phyloP scores from a whole-genome alignment of 2,797 vertebrate species.

The Fistularia tabacaria region DNA sequence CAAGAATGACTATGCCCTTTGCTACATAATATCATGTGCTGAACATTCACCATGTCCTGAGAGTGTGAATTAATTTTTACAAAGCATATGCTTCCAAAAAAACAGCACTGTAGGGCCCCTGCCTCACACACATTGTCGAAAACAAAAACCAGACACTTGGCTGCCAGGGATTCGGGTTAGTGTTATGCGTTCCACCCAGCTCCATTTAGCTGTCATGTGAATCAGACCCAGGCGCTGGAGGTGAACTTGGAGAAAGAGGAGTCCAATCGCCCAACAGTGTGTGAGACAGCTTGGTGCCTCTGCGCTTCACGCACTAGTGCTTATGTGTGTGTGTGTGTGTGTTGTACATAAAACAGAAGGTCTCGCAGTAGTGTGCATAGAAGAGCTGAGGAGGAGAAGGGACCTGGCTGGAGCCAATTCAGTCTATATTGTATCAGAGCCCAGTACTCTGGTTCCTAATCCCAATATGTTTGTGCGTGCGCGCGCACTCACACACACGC shows the following conservation, averaged over 20 bases:
- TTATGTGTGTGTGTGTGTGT: conserved; percentile 20
- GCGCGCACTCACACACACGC: conserved; percentile 17
- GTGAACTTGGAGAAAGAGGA: conserved; percentile 31
- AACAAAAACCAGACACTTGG: conserved; percentile 41
- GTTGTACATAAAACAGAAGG: conserved; percentile 49
- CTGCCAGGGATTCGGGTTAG: conserved; percentile 35
- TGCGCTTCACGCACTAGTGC: conserved; percentile 48
- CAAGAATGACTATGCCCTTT: conserved; percentile 1
- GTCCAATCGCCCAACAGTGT: conserved; percentile 36
- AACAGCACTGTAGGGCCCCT: conserved; percentile 9
- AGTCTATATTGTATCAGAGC: conserved; percentile 46
- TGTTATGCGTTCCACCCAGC: conserved; percentile 28
- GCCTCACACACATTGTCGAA: conserved; percentile 8
- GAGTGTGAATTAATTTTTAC: conserved; percentile 29
- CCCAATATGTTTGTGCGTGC: conserved; percentile 29
- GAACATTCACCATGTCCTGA: conserved; percentile 15
- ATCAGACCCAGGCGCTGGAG: conserved; percentile 34
- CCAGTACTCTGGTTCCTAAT: conserved; percentile 48
- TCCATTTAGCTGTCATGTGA: conserved; percentile 51
- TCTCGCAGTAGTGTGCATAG: conserved; percentile 45
- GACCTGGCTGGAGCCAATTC: conserved; percentile 39
- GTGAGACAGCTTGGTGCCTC: conserved; percentile 49
- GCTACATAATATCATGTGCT: conserved; percentile 12
- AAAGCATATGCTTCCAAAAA: conserved; percentile 37
- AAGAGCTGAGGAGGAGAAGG: conserved; percentile 14